phyloP scores from a whole-genome alignment of 2,113 vertebrate genomes.

The Cheilinus undulatus region DNA sequence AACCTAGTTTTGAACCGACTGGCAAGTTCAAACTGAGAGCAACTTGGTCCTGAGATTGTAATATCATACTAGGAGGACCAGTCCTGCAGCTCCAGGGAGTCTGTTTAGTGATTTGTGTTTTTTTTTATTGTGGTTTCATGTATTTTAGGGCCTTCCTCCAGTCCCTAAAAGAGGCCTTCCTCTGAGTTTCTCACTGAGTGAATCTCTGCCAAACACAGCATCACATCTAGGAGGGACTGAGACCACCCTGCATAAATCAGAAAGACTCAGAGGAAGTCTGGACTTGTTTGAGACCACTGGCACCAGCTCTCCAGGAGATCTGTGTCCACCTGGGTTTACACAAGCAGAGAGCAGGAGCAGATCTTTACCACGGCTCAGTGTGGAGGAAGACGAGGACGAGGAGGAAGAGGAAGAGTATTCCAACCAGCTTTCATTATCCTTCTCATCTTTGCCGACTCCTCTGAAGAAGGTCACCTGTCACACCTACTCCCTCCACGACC shows the following conservation, averaged over 20 bases:
- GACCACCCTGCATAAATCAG: not conserved
- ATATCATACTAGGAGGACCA: too few relatives aligned
- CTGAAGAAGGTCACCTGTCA: constrained; percentile 54
- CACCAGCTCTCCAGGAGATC: not conserved
- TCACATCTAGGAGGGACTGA: constrained; percentile 34
- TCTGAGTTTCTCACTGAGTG: constrained; percentile 42
- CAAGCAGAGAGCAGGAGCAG: constrained; percentile 53
- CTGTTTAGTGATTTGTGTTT: not conserved
- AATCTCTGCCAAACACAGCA: constrained; percentile 40
- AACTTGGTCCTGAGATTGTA: too few relatives aligned
- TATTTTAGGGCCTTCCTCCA: constrained; percentile 66
- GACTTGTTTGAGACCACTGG: not conserved
- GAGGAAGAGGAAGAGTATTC: constrained; percentile 25
- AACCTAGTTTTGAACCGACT: too few relatives aligned
- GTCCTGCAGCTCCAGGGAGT: too few relatives aligned
- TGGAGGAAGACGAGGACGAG: constrained; percentile 30
- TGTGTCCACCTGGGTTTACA: not conserved
- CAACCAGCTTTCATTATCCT: constrained; percentile 8
- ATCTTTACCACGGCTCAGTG: constrained; percentile 58
- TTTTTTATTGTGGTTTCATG: not conserved
- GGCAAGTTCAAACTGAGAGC: too few relatives aligned
- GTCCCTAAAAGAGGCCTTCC: constrained; percentile 69
- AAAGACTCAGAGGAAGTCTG: constrained; percentile 9
- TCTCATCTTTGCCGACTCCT: constrained; percentile 29
- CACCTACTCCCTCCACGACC: constrained; percentile 61